Evolutionary conservation across 2,888 invertebrate genomes (phyloP).

Genomic region (Girardia tigrina): DNA sequence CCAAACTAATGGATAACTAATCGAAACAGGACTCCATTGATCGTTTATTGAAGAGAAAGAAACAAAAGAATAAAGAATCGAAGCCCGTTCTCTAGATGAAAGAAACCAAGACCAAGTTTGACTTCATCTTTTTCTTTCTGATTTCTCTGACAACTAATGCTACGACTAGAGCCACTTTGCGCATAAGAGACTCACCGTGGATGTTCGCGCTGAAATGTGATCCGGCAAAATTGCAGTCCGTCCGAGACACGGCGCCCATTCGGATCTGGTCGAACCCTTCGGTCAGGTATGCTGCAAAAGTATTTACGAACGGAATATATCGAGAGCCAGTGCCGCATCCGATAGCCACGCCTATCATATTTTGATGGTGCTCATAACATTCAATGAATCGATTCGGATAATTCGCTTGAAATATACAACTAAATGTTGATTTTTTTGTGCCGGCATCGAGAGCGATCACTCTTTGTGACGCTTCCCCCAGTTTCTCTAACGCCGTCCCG

Average conservation of each 20-base stretch:
- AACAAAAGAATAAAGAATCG: too few relatives aligned
- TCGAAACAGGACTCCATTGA: too few relatives aligned
- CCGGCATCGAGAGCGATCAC: constrained; percentile 91
- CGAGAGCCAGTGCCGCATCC: constrained; percentile 82
- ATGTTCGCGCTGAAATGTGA: constrained; percentile 96
- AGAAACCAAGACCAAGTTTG: too few relatives aligned
- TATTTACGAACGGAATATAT: constrained; percentile 80
- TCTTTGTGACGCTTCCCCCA: constrained; percentile 59
- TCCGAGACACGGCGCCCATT: constrained; percentile 97
- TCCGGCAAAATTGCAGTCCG: constrained; percentile 85
- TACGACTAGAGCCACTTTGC: too few relatives aligned
- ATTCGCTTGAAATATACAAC: constrained; percentile 40
- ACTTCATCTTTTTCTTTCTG: too few relatives aligned
- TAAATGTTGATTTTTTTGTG: constrained; percentile 89
- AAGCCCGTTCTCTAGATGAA: too few relatives aligned
- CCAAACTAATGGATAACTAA: too few relatives aligned
- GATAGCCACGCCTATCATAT: constrained; percentile 78
- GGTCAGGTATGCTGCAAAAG: constrained; percentile 92
- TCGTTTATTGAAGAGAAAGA: too few relatives aligned
- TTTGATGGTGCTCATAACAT: constrained; percentile 98
- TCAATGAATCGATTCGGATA: constrained; percentile 64
- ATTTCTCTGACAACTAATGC: too few relatives aligned
- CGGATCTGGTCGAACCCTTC: constrained; percentile 94
- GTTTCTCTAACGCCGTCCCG: constrained; percentile 78
- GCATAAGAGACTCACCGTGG: too few relatives aligned